Percentiles rank a stretch among this genome's conserved stretches.
phyloP scores from a whole-genome alignment of 2,797 vertebrate species.

The Chromis chromis region DNA sequence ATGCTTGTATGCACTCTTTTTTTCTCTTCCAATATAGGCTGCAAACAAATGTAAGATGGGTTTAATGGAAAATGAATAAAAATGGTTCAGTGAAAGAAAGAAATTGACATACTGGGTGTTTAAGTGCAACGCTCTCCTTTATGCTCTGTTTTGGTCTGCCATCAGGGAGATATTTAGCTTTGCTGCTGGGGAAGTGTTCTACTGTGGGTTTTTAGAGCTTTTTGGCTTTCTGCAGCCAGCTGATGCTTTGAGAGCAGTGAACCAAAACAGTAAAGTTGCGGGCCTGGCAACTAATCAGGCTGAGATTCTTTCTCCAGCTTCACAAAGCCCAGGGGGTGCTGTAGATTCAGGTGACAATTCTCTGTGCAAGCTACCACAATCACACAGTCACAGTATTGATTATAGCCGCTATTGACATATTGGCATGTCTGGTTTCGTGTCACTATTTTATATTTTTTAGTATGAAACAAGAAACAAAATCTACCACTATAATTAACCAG shows the following conservation, averaged over 20 bases:
- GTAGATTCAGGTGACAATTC: conserved; percentile 29
- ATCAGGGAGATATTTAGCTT: not conserved
- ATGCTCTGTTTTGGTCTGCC: not conserved
- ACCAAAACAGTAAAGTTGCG: conserved; percentile 9
- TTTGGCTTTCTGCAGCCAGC: conserved; percentile 9
- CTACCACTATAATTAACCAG: not conserved
- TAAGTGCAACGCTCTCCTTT: not conserved
- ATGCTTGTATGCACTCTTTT: too few relatives aligned
- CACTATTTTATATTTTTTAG: not conserved
- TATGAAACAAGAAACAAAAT: not conserved
- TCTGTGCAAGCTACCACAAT: not conserved
- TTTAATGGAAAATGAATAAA: too few relatives aligned
- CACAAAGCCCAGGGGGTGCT: not conserved
- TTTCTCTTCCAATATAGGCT: too few relatives aligned
- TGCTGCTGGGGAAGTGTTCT: not conserved
- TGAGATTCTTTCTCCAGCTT: conserved; percentile 25
- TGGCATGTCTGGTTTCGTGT: not conserved
- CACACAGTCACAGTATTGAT: conserved; percentile 10
- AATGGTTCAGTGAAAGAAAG: too few relatives aligned
- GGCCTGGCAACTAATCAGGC: conserved; percentile 20
- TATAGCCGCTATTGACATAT: not conserved
- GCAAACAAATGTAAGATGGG: too few relatives aligned
- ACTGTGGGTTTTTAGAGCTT: conserved; percentile 12
- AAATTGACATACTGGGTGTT: too few relatives aligned
- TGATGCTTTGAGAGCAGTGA: conserved; percentile 1